A percentile compares a stretch with the other conserved stretches of the same genome.
These are phyloP conservation scores for Drosophila insularis DNA, from an alignment of 1,140 invertebrate genomes.

Conservation along the genomic window DNA sequence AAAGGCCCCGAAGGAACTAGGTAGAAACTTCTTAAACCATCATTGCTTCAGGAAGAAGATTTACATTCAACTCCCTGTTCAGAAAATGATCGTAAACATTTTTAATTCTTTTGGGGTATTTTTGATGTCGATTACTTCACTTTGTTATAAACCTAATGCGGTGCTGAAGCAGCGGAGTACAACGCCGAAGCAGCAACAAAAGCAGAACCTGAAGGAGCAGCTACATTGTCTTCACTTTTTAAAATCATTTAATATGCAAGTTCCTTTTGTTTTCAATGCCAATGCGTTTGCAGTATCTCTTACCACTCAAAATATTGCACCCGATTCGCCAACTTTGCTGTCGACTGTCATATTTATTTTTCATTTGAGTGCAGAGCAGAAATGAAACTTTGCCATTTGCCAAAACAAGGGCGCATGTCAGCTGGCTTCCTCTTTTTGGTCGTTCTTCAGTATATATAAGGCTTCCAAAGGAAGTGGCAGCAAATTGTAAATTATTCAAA, in stretches of 20 bases:
- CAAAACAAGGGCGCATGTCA: conserved; percentile 77
- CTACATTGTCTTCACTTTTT: conserved; percentile 73
- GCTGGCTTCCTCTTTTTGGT: conserved; percentile 53
- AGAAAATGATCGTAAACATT: neutral
- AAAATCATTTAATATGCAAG: conserved; percentile 81
- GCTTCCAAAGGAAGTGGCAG: neutral
- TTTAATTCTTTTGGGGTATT: conserved; percentile 13
- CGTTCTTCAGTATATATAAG: conserved; percentile 49
- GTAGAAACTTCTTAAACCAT: too few relatives aligned
- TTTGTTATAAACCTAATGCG: conserved; percentile 70
- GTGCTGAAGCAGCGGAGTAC: conserved; percentile 55
- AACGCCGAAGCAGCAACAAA: conserved; percentile 1
- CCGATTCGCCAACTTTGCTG: too few relatives aligned
- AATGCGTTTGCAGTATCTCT: neutral
- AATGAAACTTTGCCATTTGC: too few relatives aligned
- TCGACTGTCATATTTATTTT: too few relatives aligned
- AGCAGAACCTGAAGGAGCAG: conserved; percentile 22
- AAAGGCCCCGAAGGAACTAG: too few relatives aligned
- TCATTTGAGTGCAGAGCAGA: too few relatives aligned
- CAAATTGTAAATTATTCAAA: conserved; percentile 77
- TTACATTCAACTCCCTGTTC: neutral
- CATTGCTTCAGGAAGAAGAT: too few relatives aligned
- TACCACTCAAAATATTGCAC: too few relatives aligned
- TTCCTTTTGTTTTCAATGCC: conserved; percentile 66
- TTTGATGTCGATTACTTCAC: conserved; percentile 26